phyloP scores from a whole-genome alignment of 2,113 vertebrate species.

The Solea solea region DNA sequence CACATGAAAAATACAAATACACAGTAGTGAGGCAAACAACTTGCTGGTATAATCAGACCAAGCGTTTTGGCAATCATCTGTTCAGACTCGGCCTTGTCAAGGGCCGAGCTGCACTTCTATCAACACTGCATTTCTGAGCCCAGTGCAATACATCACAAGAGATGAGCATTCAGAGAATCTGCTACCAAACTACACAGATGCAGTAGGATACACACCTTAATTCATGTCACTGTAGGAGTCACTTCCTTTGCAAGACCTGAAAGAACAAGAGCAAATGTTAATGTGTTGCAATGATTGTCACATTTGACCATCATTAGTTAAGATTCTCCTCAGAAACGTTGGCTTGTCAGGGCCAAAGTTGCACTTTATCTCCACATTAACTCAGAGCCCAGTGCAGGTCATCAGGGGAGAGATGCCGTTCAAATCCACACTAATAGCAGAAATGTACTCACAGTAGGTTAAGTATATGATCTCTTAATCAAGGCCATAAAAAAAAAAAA shows the following conservation, averaged over 20 bases:
- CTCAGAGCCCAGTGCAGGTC: constrained; percentile 66
- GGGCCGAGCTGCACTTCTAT: constrained; percentile 62
- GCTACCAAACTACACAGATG: not conserved
- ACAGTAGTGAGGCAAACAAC: not conserved
- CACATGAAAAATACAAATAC: constrained; percentile 9
- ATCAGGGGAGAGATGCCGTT: constrained; percentile 37
- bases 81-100: constrained; percentile 67
- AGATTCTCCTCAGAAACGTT: constrained; percentile 58
- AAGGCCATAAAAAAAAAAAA: no score
- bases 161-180: not conserved
- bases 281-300: rapidly evolving
- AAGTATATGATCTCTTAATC: no score
- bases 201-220: constrained; percentile 18
- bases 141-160: constrained; percentile 74
- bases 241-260: not conserved
- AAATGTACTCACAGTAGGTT: no score
- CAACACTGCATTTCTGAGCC: constrained; percentile 62
- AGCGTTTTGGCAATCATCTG: not conserved
- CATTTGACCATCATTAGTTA: rapidly evolving
- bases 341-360: constrained; percentile 66
- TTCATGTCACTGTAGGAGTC: rapidly evolving
- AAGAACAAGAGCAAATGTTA: not conserved
- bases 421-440: not conserved
- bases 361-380: constrained; percentile 48
- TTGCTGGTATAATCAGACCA: not conserved